Evolutionary conservation across 2,888 invertebrate genomes (phyloP).

Genomic region (Cacoxenus indagator): DNA sequence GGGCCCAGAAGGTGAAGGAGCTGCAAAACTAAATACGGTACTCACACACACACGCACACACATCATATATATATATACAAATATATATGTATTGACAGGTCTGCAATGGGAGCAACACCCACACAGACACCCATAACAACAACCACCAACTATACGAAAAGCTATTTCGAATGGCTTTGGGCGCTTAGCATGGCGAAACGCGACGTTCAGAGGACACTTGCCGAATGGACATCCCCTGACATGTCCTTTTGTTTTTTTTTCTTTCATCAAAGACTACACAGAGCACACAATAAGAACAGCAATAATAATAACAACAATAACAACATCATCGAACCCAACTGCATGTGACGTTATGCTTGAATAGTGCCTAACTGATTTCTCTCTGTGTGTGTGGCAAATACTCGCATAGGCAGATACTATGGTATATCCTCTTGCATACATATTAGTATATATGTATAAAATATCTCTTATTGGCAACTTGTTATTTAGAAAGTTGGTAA

Average conservation of each 20-base stretch:
- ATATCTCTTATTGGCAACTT: conserved; percentile 57
- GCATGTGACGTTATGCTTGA: not conserved
- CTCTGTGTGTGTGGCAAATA: not conserved
- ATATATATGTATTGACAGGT: not conserved
- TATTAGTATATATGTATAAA: not conserved
- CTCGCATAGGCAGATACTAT: not conserved
- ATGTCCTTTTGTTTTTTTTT: too few species aligned
- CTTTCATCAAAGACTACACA: not conserved
- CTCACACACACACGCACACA: not conserved
- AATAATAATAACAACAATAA: not conserved
- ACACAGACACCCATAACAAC: not conserved
- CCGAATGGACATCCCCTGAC: not conserved
- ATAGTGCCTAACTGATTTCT: not conserved
- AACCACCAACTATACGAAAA: not conserved
- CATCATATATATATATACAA: not conserved
- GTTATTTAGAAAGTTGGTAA: conserved; percentile 53
- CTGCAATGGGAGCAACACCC: not conserved
- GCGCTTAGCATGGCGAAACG: not conserved
- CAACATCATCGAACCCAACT: too few species aligned
- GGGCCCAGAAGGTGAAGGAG: not conserved
- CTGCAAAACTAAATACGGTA: not conserved
- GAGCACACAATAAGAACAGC: not conserved
- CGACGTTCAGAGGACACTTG: not conserved
- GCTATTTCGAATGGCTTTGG: not conserved
- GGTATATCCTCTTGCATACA: too few species aligned